A percentile compares a stretch with the other conserved stretches of the same genome.
Evolutionary conservation across 2,888 invertebrate genomes (phyloP).

Genomic region (Gymnoscelis rufifasciata): DNA sequence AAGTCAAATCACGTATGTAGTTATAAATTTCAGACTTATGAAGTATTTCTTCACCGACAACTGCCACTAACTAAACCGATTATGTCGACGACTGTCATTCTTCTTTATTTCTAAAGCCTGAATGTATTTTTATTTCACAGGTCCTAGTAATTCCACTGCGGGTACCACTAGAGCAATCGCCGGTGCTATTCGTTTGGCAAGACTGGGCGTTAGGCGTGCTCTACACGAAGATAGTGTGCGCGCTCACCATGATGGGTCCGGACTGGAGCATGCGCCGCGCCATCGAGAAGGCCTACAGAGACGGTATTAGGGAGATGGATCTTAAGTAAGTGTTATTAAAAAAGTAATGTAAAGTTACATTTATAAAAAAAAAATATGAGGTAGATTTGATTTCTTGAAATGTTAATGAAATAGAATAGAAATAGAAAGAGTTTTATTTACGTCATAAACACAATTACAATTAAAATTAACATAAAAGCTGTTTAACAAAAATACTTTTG

Average conservation of each 20-base stretch:
- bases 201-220: slow-evolving; percentile 99
- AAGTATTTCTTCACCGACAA: too few relatives aligned
- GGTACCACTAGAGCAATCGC: slow-evolving; percentile 94
- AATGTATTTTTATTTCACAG: slow-evolving; percentile 32
- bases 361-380: too few relatives aligned
- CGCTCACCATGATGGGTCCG: slow-evolving; percentile 98
- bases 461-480: too few relatives aligned
- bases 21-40: too few relatives aligned
- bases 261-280: slow-evolving; percentile 96
- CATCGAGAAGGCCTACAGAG: slow-evolving; percentile 95
- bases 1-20: too few relatives aligned
- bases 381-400: too few relatives aligned
- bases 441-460: too few relatives aligned
- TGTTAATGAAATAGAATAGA: too few relatives aligned
- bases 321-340: slow-evolving; percentile 84
- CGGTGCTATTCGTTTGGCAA: slow-evolving; percentile 92
- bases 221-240: slow-evolving; percentile 98
- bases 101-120: background rate
- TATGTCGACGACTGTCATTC: background rate
- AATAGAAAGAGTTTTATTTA: too few relatives aligned
- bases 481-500: too few relatives aligned
- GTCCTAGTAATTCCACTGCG: slow-evolving; percentile 93
- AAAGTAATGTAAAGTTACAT: too few relatives aligned
- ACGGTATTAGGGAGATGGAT: slow-evolving; percentile 95
- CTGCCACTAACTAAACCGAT: background rate